Base-by-base conservation (phyloP, 2,888 invertebrate genomes). In the Heliconius cydno region DNA sequence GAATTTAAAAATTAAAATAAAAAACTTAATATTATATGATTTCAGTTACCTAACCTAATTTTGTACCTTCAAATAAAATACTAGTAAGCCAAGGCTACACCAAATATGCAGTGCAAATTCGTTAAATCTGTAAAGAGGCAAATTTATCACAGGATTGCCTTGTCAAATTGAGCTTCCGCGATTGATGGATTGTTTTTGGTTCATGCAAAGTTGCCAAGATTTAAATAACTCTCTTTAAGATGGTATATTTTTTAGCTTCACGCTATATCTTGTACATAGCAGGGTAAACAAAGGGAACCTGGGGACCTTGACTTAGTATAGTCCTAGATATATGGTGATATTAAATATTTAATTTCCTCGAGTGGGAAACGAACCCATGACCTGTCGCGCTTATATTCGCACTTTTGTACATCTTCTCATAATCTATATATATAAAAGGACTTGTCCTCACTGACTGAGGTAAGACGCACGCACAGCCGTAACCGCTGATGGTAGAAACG, bases 161-260 rank as follows among this genome's bases (percentile, higher is more conserved):
- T 75, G 75, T 75, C 75, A 75, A 75, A 75, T 65, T 41, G 65
- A 75, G 75, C 75, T 65, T 41, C 28, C 7, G 41, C 63, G 75
- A 75, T 75, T 75, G 74, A 65, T 63, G 41, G 65, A 75, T 75
- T 75, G 65, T 75, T 65, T 75, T 75, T n/a, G 57, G 72, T 73
- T 60, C 57, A 57, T 72, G 72, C 22, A 60, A 52, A 73, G 52
- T 34, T 60, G 57, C 34, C 34, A 30, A 73, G 72, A n/a, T 52
- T 57, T 73, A 73, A 73, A 57, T 30, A 60, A 57, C 28, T 52
- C 30, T 30, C 46, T 22, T 72, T 57, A 19, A n/a, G 25, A 70
- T 12, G n/a, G n/a, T n/a, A 70, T 9, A 12, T 34, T n/a, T n/a
- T n/a, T n/a, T 41, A n/a, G 46, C 15, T 46, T 46, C 15, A 28